Base-by-base conservation (phyloP, 2,113 vertebrate genomes). In the Apodemus speciosus region DNA sequence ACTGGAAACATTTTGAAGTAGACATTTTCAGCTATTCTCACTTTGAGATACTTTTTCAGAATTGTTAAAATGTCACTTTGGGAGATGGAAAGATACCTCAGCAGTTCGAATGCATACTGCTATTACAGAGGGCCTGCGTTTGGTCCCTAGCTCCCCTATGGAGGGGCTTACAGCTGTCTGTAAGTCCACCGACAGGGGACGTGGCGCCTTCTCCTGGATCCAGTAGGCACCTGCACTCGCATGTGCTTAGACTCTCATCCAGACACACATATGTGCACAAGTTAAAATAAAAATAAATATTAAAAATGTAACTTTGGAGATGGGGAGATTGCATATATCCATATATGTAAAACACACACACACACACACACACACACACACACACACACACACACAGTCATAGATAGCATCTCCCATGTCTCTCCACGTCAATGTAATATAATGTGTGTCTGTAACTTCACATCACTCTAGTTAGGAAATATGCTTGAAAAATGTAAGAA, bases 1-100 rank as follows among this genome's bases (percentile, higher is more conserved):
- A 49, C 43, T 94, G 43, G 71, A 94, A 91, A 87, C 20, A 71
- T 95, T 95, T 96, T 89, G 58, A 91, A 89, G 91, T 71, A 89
- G 8, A 32, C 40, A 46, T 77, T 93, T 96, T 89, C 49, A 84
- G 73, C 89, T 92, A 58, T 79, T 43, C 62, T 94, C 27, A 83
- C 77, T 93, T 96, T 40, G 84, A 68, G 51, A 93, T 18, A 66
- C 43, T 87, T 92, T 91, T 71, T 95, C 43, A 73, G 58, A 75
- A 88, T 95, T 94, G 64, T 58, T 95, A 73, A 94, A 88, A 58
- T 92, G 86, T 83, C 79, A 60, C 56, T 83, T 83, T 83, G 56
- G 79, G 56, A 60, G 56, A 40, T 9, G 25, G 23, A 30, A 40
- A 62, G 23, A 30, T 60, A 3, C 15, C 38, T 60, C 13, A 60